Base-by-base conservation (phyloP, 2,888 invertebrate species). In the Eristalis arbustorum region DNA sequence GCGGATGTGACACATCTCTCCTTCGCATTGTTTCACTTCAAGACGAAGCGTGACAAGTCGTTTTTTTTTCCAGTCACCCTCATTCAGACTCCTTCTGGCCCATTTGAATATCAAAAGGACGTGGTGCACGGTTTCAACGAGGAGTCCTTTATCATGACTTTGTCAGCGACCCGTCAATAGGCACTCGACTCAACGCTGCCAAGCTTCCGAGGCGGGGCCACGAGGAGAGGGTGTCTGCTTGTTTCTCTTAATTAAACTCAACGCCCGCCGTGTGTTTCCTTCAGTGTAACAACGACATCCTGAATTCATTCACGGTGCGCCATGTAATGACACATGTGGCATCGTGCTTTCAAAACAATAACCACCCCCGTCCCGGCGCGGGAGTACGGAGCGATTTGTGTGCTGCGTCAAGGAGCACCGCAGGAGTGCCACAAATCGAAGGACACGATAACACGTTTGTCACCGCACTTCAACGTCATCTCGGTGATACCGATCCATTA, bases 41-140 rank as follows among this genome's bases (percentile, higher is more conserved):
- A 80, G 49, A 66, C 67, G 75, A 72, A 75, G 80, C 84, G 80
- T 84, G 84, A 84, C 84, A 84, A n/a, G n/a, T n/a, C n/a, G n/a
- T n/a, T 4, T 3, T n/a, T n/a, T 42, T n/a, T 42, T 1, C 6
- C 42, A 14, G 49, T 18, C 49, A 49, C 49, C 49, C 49, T 18
- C 49, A 18, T 18, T n/a, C 49, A 49, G 18, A 49, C 49, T 49
- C 8, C 49, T 49, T 49, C 42, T 18, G 59, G 34, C 64, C 73
- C 59, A 78, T 74, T 83, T 83, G 78, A 73, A 78, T 80, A 84
- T 75, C 71, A 84, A 76, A 31, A 84, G 56, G 56, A 37, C n/a
- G 37, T 11, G 11, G 31, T 6, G 62, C 34, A 11, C 42, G 61
- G 23, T 34, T 73, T 23, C 34, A 42, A 59, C 40, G 57, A 56